Evolutionary conservation across 2,797 vertebrate genomes (phyloP), one percentile per base, ranked within the genome.

Genomic region (Crotalus adamanteus): DNA sequence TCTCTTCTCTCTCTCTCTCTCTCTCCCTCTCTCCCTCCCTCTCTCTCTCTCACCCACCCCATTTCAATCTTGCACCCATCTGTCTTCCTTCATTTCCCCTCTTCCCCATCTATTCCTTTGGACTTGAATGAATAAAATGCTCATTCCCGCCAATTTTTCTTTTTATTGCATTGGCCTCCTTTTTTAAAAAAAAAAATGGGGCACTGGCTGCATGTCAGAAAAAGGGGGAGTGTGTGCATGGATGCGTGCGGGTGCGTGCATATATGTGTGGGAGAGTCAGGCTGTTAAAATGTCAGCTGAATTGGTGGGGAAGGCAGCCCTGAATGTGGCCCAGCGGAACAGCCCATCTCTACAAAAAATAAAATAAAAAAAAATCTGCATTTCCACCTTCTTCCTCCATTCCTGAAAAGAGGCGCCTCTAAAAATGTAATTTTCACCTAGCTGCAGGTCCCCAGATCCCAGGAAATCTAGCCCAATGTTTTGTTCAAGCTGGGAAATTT

Each of bases 181-280:
- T 7, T 1, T 42, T 8, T 2, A 11, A 55, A 55, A 55, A 55
- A 13, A 13, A 42, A 4, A 18, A 18, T 0, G 12, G 14, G 1
- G 60, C 26, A 9, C 51, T 9, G 25, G 26, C 20, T 31, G 31
- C 2, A 73, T 20, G 69, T 37, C 31, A 20, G 31, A 73, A 42
- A 18, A 7, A 18, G 4, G n/a, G n/a, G 5, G 65, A 6, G 13
- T n/a, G n/a, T 0, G 16, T 0, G 28, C 2, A 9, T 28, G 60
- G 3, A 2, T n/a, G n/a, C 1, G 6, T 0, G 28, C 13, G 11
- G 1, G 7, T 28, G 61, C 4, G 60, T 28, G 60, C 25, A 3
- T 26, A 9, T 9, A 1, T 28, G 26, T 63, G 65, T 2, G 69
- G 16, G 69, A 4, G 31, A 78, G 37, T 20, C 37, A 42, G 37